A percentile compares a stretch with the other conserved stretches of the same genome.
Conservation (phyloP, 2,113 vertebrate genomes). For the Fregetta grallaria region DNA sequence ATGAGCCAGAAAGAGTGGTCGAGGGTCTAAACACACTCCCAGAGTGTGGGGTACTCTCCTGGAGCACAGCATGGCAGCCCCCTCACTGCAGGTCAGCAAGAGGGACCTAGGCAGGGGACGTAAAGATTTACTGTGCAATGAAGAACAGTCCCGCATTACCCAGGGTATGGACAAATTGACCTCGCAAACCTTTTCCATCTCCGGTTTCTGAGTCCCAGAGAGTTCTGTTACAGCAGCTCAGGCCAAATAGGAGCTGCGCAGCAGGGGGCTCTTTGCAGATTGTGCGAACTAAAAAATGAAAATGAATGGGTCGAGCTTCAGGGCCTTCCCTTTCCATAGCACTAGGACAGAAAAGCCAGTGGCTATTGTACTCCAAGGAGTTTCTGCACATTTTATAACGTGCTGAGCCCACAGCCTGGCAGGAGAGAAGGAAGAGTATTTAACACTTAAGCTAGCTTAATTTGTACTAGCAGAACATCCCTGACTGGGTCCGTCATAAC, state of each 20-base stretch:
- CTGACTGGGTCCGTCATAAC: not conserved
- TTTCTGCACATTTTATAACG: not conserved
- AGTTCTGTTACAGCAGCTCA: not conserved
- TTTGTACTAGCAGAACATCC: not conserved
- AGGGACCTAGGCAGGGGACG: not conserved
- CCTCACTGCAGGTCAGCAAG: not conserved
- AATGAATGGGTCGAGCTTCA: not conserved
- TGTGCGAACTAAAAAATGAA: not conserved
- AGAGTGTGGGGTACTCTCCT: not conserved
- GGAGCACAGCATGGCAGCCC: not conserved
- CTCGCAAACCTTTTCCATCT: not conserved
- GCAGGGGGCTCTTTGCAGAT: not conserved
- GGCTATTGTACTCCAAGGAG: not conserved
- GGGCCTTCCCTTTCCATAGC: not conserved
- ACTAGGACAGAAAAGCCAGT: not conserved
- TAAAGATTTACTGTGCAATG: not conserved
- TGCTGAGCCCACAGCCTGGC: not conserved
- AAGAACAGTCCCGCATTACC: not conserved
- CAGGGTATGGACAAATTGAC: not conserved
- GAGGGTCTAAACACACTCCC: not conserved
- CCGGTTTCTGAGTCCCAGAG: not conserved
- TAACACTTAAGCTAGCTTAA: not conserved
- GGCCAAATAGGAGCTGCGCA: not conserved
- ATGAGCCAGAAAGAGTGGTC: not conserved
- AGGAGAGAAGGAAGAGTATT: not conserved